Conservation (phyloP, 1,140 invertebrate species). For the Lysiphlebus fabarum region DNA sequence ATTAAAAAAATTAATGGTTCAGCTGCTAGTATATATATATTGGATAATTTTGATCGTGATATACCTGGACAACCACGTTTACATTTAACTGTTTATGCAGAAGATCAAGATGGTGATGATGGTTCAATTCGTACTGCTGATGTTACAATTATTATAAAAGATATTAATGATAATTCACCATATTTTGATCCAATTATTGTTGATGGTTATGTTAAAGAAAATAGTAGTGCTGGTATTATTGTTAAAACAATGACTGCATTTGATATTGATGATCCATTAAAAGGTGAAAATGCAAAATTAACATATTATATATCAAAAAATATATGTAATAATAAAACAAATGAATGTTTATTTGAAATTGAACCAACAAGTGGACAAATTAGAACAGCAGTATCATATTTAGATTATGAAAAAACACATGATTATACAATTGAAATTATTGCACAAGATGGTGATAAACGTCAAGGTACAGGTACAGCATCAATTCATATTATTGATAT, state of each 20-base stretch:
- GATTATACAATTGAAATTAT: constrained; percentile 97
- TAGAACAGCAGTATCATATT: constrained; percentile 89
- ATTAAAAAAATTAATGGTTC: constrained; percentile 91
- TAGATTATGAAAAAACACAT: constrained; percentile 89
- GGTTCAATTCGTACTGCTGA: constrained; percentile 96
- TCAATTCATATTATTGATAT: constrained; percentile 93
- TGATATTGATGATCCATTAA: constrained; percentile 93
- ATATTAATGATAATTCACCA: constrained; percentile 98
- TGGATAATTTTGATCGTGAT: constrained; percentile 80
- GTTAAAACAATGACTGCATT: constrained; percentile 99
- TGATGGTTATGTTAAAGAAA: constrained; percentile 92
- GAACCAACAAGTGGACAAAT: constrained; percentile 92
- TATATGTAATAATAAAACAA: constrained; percentile 91
- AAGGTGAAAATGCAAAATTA: constrained; percentile 86
- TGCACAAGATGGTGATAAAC: constrained; percentile 81
- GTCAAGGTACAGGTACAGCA: constrained; percentile 77
- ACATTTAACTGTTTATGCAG: constrained; percentile 96
- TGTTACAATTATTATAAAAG: constrained; percentile 94
- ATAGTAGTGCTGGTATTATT: constrained; percentile 91
- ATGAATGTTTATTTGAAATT: constrained; percentile 92
- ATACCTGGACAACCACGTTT: constrained; percentile 94
- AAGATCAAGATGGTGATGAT: constrained; percentile 88
- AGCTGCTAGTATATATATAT: constrained; percentile 64
- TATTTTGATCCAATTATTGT: constrained; percentile 92
- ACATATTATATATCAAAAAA: constrained; percentile 95